These are phyloP conservation scores for Chelonus formosanus DNA, from an alignment of 2,888 invertebrate species.

Conservation along the genomic window DNA sequence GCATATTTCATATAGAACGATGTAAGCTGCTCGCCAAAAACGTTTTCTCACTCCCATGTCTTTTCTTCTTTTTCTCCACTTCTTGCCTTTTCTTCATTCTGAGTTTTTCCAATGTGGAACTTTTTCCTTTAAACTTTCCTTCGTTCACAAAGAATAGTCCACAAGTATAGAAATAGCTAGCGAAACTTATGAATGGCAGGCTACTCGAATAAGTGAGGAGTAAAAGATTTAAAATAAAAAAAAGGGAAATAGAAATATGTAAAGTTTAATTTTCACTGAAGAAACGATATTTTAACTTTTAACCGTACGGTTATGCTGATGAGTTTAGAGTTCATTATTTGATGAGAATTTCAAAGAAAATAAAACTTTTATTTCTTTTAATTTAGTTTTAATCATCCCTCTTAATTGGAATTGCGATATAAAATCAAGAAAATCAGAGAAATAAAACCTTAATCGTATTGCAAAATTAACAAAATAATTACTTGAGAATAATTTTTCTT, in stretches of 20 bases:
- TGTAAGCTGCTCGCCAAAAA: conserved; percentile 50
- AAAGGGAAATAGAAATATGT: conserved; percentile 3
- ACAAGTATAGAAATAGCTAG: no score
- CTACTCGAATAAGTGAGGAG: conserved; percentile 15
- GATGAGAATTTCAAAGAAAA: neutral
- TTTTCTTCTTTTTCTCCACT: conserved; percentile 29
- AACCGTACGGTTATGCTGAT: conserved; percentile 19
- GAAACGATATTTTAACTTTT: conserved; percentile 31
- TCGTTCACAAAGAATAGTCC: no score
- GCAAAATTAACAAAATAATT: no score
- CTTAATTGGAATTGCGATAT: no score
- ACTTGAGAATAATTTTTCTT: no score
- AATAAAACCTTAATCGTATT: no score
- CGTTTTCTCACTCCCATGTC: conserved; percentile 42
- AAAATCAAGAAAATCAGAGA: no score
- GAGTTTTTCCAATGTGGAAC: conserved; percentile 2
- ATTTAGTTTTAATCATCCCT: neutral
- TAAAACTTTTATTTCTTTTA: neutral
- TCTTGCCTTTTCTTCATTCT: conserved; percentile 34
- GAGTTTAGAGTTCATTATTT: conserved; percentile 29
- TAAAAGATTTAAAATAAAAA: conserved; percentile 13
- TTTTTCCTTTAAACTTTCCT: conserved; percentile 51
- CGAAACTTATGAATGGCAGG: no score
- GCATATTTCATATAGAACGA: conserved; percentile 56
- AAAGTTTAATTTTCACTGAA: conserved; percentile 11